Base-by-base conservation (phyloP, 2,888 invertebrate genomes). In the Formica aserva region DNA sequence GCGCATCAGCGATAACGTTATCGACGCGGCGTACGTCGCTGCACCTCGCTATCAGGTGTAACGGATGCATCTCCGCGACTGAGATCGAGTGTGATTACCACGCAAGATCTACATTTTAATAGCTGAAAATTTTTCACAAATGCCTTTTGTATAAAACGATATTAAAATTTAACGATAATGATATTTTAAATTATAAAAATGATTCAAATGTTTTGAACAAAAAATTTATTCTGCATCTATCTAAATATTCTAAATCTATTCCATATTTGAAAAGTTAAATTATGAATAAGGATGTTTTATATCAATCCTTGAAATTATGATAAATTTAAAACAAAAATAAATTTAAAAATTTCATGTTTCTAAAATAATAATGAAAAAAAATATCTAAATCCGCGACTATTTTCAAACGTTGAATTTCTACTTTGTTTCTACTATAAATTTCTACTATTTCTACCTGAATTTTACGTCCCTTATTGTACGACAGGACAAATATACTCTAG, bases 1-100 rank as follows among this genome's bases (percentile, higher is more conserved):
- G 86, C 84, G 90, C 85, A 91, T 92, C 91, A 80, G 69, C 76
- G 91, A 90, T 92, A 93, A 90, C 91, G 91, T 89, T 92, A 91
- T 91, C 90, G 87, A 85, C 76, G 82, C 74, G 74, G 52, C 71
- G 55, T 60, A 35, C 81, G 65, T n/a, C 48, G 67, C 22, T 81
- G 62, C 60, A 69, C 55, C 60, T 60, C 83, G 83, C 85, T 84
- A 67, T 63, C 63, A 60, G 83, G 75, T 85, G 67, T 86, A 90
- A 84, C 85, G 85, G 85, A 85, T 86, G 86, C 52, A 65, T 65
- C 57, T 57, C 29, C 45, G 38, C 45, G 38, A 5, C 22, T n/a
- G 67, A 35, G 45, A 57, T 41, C 82, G 13, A 32, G 22, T 18
- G n/a, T 48, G 66, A 65, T 55, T 75, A 41, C 15, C 18, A 26